A percentile compares a stretch with the other conserved stretches of the same genome.
Conservation (phyloP, 2,888 invertebrate species). For the Megamerina dolium region DNA sequence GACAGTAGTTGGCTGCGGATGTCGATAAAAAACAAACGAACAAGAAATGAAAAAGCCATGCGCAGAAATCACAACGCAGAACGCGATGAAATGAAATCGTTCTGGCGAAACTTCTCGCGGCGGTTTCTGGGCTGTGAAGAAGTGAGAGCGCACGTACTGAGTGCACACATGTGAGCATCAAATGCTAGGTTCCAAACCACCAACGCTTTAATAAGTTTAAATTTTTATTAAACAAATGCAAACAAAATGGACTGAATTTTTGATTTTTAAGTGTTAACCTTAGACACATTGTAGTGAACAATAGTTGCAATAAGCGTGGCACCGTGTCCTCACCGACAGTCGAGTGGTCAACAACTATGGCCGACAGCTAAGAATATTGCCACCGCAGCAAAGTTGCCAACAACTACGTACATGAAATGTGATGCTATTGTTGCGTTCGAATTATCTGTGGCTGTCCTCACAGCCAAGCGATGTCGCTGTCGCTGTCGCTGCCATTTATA, state of each 20-base stretch:
- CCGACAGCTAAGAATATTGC: too few species aligned
- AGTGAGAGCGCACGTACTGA: not conserved
- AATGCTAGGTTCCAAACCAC: constrained; percentile 36
- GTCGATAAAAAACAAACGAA: constrained; percentile 63
- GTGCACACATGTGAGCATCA: constrained; percentile 27
- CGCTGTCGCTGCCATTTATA: too few species aligned
- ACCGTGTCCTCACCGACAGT: too few species aligned
- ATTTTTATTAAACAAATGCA: constrained; percentile 36
- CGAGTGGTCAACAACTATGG: too few species aligned
- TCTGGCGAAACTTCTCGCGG: not conserved
- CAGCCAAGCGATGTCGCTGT: too few species aligned
- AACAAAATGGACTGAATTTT: constrained; percentile 47
- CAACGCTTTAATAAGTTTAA: constrained; percentile 42
- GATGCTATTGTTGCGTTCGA: too few species aligned
- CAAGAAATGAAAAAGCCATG: not conserved
- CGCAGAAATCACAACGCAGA: constrained; percentile 1
- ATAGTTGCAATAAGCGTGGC: not conserved
- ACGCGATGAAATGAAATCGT: constrained; percentile 5
- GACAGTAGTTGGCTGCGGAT: constrained; percentile 97
- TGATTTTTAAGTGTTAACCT: constrained; percentile 46
- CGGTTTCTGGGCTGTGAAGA: too few species aligned
- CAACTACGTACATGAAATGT: too few species aligned
- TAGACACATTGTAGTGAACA: constrained; percentile 26
- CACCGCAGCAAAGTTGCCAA: too few species aligned
- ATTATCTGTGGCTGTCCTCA: too few species aligned